Evolutionary conservation across 2,113 vertebrate species (phyloP).

Genomic region (Synodontis membranacea): DNA sequence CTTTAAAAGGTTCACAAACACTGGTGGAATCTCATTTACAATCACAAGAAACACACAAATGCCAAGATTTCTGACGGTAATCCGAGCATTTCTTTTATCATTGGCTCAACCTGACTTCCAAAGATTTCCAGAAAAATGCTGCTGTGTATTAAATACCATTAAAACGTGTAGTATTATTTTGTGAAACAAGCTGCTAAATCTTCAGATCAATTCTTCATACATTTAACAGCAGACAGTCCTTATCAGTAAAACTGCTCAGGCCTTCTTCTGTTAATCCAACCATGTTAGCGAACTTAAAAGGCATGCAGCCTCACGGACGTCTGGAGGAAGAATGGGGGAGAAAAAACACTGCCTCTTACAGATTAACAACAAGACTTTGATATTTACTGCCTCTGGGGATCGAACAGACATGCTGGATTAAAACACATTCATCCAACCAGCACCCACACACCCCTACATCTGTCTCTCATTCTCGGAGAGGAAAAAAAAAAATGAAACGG

Average conservation of each 20-base stretch:
- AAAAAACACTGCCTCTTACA: conserved; percentile 5
- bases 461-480: neutral
- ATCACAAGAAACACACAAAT: neutral
- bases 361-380: conserved; percentile 39
- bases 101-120: neutral
- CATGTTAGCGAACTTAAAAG: neutral
- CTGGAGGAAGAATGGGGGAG: neutral
- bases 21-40: neutral
- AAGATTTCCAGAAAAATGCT: neutral
- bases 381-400: conserved; percentile 17
- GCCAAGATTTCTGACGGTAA: neutral
- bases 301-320: neutral
- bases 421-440: conserved; percentile 17
- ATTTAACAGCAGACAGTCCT: neutral
- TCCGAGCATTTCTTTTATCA: neutral
- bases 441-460: conserved; percentile 1
- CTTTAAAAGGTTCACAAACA: neutral
- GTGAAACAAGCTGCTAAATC: neutral
- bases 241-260: neutral
- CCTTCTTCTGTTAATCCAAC: neutral
- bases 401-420: conserved; percentile 13
- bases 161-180: neutral
- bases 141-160: neutral
- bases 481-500: neutral
- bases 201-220: neutral